These are phyloP conservation scores for Drosophila lacertosa DNA, from an alignment of 1,140 invertebrate genomes.

Conservation along the genomic window DNA sequence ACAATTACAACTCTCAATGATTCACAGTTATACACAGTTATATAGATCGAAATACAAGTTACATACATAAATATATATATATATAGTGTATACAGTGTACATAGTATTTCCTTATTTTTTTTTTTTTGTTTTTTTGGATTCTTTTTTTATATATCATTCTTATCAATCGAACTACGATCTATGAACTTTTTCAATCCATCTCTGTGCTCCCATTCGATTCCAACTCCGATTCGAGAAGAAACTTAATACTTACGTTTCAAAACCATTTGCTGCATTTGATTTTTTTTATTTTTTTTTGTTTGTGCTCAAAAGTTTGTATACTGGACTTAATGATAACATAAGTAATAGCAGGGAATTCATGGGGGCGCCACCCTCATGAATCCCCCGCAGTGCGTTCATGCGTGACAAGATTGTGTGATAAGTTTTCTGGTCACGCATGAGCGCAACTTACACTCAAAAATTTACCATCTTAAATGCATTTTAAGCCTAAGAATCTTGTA, in stretches of 20 bases:
- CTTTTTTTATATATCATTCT: conserved; percentile 11
- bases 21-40: conserved; percentile 74
- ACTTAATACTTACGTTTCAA: conserved; percentile 29
- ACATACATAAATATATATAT: conserved; percentile 50
- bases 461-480: conserved; percentile 52
- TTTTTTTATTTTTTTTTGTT: not conserved
- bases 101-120: conserved; percentile 24
- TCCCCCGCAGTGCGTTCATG: not conserved
- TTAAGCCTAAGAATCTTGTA: conserved; percentile 45
- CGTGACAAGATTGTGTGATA: conserved; percentile 7
- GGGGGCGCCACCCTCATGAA: not conserved
- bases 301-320: conserved; percentile 30
- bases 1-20: conserved; percentile 67
- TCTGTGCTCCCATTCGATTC: conserved; percentile 1
- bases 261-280: conserved; percentile 6
- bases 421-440: conserved; percentile 1
- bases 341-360: not conserved
- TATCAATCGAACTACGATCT: conserved; percentile 25
- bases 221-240: conserved; percentile 2
- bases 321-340: conserved; percentile 26
- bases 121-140: not conserved
- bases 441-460: conserved; percentile 1
- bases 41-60: conserved; percentile 58
- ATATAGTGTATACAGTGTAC: conserved; percentile 40
- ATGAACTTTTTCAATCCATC: not conserved